A percentile compares a stretch with the other conserved stretches of the same genome.
Evolutionary conservation across 2,888 invertebrate species (phyloP).

Genomic region (Girardia tigrina): DNA sequence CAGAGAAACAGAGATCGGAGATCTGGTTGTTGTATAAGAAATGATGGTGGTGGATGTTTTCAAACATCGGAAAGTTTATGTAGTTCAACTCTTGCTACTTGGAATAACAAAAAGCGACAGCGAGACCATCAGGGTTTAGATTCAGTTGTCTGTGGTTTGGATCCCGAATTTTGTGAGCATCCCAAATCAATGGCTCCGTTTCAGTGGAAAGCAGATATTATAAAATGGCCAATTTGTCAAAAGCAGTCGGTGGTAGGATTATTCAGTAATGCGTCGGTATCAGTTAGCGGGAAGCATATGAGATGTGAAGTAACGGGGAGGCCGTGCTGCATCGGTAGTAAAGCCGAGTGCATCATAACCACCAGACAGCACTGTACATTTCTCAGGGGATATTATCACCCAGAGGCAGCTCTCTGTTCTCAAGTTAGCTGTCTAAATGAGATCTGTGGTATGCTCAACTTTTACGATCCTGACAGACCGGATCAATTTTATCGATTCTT

Average conservation of each 20-base stretch:
- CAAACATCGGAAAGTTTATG: slow-evolving; percentile 84
- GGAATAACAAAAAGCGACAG: slow-evolving; percentile 60
- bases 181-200: slow-evolving; percentile 83
- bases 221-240: slow-evolving; percentile 72
- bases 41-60: slow-evolving; percentile 88
- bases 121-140: slow-evolving; percentile 51
- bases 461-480: slow-evolving; percentile 61
- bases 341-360: slow-evolving; percentile 55
- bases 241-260: neutral
- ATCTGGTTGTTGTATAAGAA: slow-evolving; percentile 85
- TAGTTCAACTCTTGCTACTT: slow-evolving; percentile 63
- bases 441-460: slow-evolving; percentile 69
- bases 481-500: slow-evolving; percentile 85
- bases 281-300: slow-evolving; percentile 55
- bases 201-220: slow-evolving; percentile 93
- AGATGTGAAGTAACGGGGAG: slow-evolving; percentile 89
- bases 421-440: slow-evolving; percentile 76
- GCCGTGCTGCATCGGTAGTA: slow-evolving; percentile 86
- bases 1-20: slow-evolving; percentile 29
- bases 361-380: slow-evolving; percentile 48
- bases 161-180: slow-evolving; percentile 86
- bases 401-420: slow-evolving; percentile 46
- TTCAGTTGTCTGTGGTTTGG: slow-evolving; percentile 87
- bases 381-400: slow-evolving; percentile 46
- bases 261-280: slow-evolving; percentile 37